These are phyloP conservation scores for Manis crassicaudata DNA, from an alignment of 2,797 vertebrate species.

Conservation along the genomic window DNA sequence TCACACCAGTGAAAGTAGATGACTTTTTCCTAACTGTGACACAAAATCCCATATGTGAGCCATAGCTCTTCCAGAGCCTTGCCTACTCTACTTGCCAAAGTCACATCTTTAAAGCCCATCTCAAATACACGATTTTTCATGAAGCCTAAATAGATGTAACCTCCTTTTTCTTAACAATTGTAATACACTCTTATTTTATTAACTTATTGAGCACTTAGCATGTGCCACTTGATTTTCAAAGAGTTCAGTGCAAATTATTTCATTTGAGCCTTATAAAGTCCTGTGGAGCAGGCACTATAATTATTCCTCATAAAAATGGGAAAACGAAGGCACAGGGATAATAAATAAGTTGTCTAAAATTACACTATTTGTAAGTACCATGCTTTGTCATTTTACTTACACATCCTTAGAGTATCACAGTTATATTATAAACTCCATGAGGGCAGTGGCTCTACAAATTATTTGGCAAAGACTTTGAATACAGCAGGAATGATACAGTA, in stretches of 20 bases:
- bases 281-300: not conserved
- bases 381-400: not conserved
- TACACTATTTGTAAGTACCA: not conserved
- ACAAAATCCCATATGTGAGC: not conserved
- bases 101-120: not conserved
- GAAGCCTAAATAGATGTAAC: not conserved
- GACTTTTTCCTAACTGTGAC: not conserved
- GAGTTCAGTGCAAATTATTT: not conserved
- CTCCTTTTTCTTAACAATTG: not conserved
- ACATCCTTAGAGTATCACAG: not conserved
- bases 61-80: not conserved
- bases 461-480: not conserved
- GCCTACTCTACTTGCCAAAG: not conserved
- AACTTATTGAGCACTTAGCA: not conserved
- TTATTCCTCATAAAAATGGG: not conserved
- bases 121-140: not conserved
- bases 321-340: not conserved
- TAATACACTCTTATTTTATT: not conserved
- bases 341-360: not conserved
- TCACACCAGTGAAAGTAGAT: not conserved
- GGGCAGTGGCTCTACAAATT: not conserved
- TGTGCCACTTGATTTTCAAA: not conserved
- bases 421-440: not conserved
- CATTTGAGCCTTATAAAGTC: not conserved
- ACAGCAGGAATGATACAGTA: not conserved